A percentile compares a stretch with the other conserved stretches of the same genome.
phyloP scores from a whole-genome alignment of 2,888 invertebrate genomes.

The Thecophora atra region DNA sequence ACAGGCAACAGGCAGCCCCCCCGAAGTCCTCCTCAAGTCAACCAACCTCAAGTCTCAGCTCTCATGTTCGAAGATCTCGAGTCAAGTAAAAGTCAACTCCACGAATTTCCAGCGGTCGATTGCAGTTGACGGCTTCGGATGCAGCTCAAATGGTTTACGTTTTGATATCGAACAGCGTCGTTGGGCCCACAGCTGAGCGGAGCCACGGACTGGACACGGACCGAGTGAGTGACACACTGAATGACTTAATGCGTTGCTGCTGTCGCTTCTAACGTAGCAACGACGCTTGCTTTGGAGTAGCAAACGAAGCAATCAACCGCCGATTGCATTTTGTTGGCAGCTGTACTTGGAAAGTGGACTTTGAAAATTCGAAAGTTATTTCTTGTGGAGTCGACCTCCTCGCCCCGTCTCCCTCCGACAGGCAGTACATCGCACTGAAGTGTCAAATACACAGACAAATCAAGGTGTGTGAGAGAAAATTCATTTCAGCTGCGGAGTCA shows the following conservation, averaged over 20 bases:
- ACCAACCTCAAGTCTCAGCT: too few relatives aligned
- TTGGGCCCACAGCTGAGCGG: neutral
- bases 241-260: neutral
- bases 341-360: neutral
- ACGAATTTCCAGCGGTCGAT: too few relatives aligned
- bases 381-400: neutral
- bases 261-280: neutral
- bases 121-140: too few relatives aligned
- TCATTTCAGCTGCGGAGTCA: neutral
- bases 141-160: too few relatives aligned
- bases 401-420: neutral
- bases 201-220: too few relatives aligned
- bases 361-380: slow-evolving; percentile 19
- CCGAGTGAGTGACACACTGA: neutral
- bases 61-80: too few relatives aligned
- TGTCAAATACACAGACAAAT: neutral
- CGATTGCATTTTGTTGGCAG: slow-evolving; percentile 10
- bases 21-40: neutral
- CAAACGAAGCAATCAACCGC: neutral
- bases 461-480: neutral
- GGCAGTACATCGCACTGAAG: neutral
- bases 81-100: too few relatives aligned
- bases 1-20: neutral
- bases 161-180: too few relatives aligned
- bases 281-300: neutral